Percentiles rank a stretch among this genome's conserved stretches.
These are phyloP conservation scores for Euleptes europaea DNA, from an alignment of 2,113 vertebrate genomes.

Conservation along the genomic window DNA sequence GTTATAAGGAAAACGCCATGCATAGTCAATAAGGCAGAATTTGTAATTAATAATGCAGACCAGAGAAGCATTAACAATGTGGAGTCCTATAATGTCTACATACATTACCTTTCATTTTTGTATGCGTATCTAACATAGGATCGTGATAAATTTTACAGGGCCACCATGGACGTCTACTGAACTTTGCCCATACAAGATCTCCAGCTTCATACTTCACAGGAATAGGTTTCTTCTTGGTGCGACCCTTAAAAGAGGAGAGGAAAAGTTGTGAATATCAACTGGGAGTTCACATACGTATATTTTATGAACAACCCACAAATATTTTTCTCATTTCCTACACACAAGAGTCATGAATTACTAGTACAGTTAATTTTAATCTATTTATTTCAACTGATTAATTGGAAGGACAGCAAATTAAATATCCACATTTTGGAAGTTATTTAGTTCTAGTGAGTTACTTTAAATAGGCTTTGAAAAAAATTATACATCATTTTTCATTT, in stretches of 20 bases:
- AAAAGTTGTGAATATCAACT: constrained; percentile 46
- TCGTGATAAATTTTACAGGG: constrained; percentile 90
- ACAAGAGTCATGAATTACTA: neutral
- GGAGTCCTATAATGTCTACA: neutral
- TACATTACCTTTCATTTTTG: constrained; percentile 90
- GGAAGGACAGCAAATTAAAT: no score
- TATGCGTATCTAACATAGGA: constrained; percentile 83
- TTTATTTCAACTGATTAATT: neutral
- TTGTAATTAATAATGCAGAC: constrained; percentile 21
- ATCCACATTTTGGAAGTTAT: neutral
- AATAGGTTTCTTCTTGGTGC: constrained; percentile 79
- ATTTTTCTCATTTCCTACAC: constrained; percentile 11
- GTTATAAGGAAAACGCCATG: neutral
- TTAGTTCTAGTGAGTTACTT: neutral
- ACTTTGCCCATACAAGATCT: constrained; percentile 96
- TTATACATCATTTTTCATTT: neutral
- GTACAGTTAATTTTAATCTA: neutral
- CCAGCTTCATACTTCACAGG: constrained; percentile 90
- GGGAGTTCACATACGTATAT: neutral
- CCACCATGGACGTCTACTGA: constrained; percentile 96
- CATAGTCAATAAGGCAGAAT: neutral
- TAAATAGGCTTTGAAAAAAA: neutral
- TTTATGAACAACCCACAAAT: neutral
- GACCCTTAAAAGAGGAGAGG: constrained; percentile 76
- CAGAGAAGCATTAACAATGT: neutral